Evolutionary conservation across 2,888 invertebrate species (phyloP), one percentile per base, ranked within the genome.

Genomic region (Dione juno): DNA sequence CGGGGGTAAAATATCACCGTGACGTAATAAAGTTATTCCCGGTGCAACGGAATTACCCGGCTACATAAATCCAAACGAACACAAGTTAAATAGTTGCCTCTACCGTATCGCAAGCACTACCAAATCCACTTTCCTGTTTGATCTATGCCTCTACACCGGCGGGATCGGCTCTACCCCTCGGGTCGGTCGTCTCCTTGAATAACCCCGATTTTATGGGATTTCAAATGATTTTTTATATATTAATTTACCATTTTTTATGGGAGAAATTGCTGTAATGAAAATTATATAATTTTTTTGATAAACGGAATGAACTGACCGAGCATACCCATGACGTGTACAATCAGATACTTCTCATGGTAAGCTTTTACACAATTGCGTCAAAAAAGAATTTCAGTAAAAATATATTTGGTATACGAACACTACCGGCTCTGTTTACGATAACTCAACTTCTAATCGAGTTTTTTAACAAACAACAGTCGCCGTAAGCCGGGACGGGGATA

Each of bases 391-490:
- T n/a, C n/a, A n/a, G n/a, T n/a, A n/a, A 5, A 50, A 5, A 50
- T 48, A 48, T 48, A 16, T 10, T 1, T 16, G 16, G 10, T 19
- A n/a, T n/a, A 28, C 28, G 28, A 28, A 28, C 28, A 28, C 3
- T 28, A 28, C 3, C 28, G 28, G 5, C 28, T 3, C 28, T 57
- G 86, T 73, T 67, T 54, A 75, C 69, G 59, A 73, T 74, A 69
- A 61, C 69, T 71, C 73, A 77, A 79, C 74, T 78, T 79, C 74
- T 77, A 79, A 78, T 79, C 77, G 75, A 78, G 77, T 79, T 78
- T 57, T 78, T 73, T 81, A 88, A 88, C 89, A 88, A 89, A 87
- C 85, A 86, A 67, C 82, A 82, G 78, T 70, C 71, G 43, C 19
- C n/a, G 45, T 14, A 45, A 45, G 63, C 37, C 37, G 16, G 9